Conservation (phyloP, 2,113 vertebrate genomes). For the Equus quagga region DNA sequence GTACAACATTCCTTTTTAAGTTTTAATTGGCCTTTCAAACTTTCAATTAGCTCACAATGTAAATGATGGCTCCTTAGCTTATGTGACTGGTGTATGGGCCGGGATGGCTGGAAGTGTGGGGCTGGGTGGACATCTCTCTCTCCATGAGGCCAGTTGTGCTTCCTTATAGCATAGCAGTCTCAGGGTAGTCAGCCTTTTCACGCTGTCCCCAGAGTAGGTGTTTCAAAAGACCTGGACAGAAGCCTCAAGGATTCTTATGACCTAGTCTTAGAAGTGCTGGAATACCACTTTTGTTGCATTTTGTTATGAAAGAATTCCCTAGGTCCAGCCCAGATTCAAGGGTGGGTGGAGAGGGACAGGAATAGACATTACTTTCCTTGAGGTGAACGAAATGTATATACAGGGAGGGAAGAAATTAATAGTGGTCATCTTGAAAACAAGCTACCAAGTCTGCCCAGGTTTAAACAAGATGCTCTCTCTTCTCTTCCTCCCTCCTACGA, state of each 20-base stretch:
- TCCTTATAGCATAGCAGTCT: not conserved
- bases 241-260: not conserved
- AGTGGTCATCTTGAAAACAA: not conserved
- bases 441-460: not conserved
- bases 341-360: too few species aligned
- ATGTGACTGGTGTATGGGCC: not conserved
- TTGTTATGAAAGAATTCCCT: not conserved
- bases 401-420: not conserved
- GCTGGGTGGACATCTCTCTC: not conserved
- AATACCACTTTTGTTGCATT: not conserved
- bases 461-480: not conserved
- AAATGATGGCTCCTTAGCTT: not conserved
- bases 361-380: not conserved
- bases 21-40: constrained; percentile 24
- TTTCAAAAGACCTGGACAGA: not conserved
- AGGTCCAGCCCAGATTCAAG: not conserved
- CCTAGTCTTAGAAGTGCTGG: not conserved
- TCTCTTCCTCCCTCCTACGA: not conserved
- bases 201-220: not conserved
- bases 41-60: not conserved
- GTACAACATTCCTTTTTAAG: not conserved
- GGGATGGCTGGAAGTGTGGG: not conserved
- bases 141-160: not conserved
- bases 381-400: not conserved
- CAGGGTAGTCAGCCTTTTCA: not conserved